Conservation (phyloP, 2,113 vertebrate genomes). For the Cinclus mexicanus region DNA sequence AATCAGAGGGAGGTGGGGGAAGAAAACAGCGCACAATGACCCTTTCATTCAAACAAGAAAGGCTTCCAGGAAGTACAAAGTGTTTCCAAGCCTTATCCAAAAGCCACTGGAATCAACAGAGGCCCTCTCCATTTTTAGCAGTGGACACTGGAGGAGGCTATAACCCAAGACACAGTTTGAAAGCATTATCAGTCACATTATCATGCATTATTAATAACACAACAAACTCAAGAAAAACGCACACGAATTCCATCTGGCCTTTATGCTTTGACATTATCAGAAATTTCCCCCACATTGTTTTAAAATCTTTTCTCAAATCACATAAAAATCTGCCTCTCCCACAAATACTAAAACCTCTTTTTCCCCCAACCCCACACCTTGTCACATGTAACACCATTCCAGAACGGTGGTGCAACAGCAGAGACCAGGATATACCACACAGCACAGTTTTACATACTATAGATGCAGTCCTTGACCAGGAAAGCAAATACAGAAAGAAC, state of each 20-base stretch:
- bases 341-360: not conserved
- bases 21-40: not conserved
- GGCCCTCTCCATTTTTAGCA: not conserved
- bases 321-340: not conserved
- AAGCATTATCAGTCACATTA: not conserved
- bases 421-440: not conserved
- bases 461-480: not conserved
- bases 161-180: not conserved
- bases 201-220: not conserved
- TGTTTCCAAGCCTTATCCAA: constrained; percentile 7
- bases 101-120: not conserved
- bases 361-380: not conserved
- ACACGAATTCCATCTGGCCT: not conserved
- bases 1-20: accelerated
- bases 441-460: too few species aligned
- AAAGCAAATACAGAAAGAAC: not conserved
- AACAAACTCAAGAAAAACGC: constrained; percentile 20
- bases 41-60: constrained; percentile 48
- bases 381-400: not conserved
- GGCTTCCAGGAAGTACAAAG: constrained; percentile 15
- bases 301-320: not conserved
- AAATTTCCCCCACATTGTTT: not conserved
- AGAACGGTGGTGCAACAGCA: not conserved
- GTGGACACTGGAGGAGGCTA: not conserved
- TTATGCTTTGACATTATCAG: not conserved